A percentile compares a stretch with the other conserved stretches of the same genome.
These are phyloP conservation scores for Tragopan temminckii DNA, from an alignment of 2,797 vertebrate genomes.

Conservation along the genomic window DNA sequence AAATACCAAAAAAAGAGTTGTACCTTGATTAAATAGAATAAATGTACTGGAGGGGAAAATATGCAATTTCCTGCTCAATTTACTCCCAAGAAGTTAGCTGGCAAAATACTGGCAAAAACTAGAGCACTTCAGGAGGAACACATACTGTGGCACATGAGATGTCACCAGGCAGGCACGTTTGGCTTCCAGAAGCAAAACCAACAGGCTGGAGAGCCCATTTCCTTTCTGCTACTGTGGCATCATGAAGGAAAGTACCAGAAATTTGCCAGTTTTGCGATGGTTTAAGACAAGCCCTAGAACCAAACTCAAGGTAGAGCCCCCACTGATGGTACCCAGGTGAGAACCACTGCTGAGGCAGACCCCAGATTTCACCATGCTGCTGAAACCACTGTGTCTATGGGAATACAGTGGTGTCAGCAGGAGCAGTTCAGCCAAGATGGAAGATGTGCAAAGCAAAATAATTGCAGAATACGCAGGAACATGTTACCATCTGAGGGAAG, in stretches of 20 bases:
- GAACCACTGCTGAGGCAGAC: not conserved
- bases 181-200: not conserved
- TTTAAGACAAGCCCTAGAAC: not conserved
- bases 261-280: not conserved
- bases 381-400: not conserved
- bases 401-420: not conserved
- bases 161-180: fast-evolving
- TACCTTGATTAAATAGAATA: not conserved
- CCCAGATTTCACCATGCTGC: fast-evolving
- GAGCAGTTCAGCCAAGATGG: not conserved
- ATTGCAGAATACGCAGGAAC: not conserved
- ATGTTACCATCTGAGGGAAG: not conserved
- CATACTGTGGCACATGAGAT: fast-evolving
- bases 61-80: not conserved
- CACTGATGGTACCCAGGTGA: not conserved
- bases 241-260: not conserved
- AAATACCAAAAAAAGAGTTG: not conserved
- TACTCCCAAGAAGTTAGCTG: not conserved
- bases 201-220: not conserved
- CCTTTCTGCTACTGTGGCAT: not conserved
- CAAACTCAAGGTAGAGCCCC: not conserved
- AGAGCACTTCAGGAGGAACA: not conserved
- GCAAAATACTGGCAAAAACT: not conserved
- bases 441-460: not conserved
- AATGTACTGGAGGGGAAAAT: not conserved